Base-by-base conservation (phyloP, 2,797 vertebrate species). In the Enteromius afrohamiltoni region DNA sequence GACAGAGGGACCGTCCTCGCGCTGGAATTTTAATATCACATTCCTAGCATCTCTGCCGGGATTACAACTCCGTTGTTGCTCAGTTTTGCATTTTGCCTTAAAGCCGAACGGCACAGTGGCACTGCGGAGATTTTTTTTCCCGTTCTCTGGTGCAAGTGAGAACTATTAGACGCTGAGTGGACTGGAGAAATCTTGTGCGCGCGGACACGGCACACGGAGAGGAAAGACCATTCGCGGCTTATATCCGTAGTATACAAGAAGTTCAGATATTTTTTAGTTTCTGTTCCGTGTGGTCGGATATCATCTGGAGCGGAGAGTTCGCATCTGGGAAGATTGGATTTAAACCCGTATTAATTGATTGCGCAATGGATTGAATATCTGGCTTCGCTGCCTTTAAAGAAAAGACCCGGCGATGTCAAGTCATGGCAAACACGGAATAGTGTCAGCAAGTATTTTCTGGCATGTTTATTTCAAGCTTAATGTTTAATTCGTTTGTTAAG, bases 221-320 rank as follows among this genome's bases (percentile, higher is more conserved):
- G 53, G 67, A 73, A 45, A 55, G 73, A 65, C 76, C 29, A 9
- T 83, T 78, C 70, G 49, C 8, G 26, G 37, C 11, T 83, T 60
- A 60, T 23, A 62, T 23, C 40, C 26, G 17, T 19, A 26, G 51
- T 26, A n/a, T n/a, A 80, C 40, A 58, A 78, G 60, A 89, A 94
- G 91, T 94, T 93, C 80, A 74, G 84, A 84, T 77, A 84, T 91
- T 88, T 91, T 88, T 88, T 79, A 88, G 86, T 76, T 87, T 86
- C 85, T 68, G 47, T 84, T 85, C 83, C 79, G 79, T 89, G 80
- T 79, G 40, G 86, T 87, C 91, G 92, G 76, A 83, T 88, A 89
- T 86, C 80, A 40, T 55, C 84, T 80, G 85, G 85, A 80, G 82
- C 83, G 84, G 89, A 91, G 80, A 90, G 93, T 88, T 86, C 75